A percentile compares a stretch with the other conserved stretches of the same genome.
phyloP scores from a whole-genome alignment of 35 echinoderm and acorn worm genomes.

The Chiridota heheva region DNA sequence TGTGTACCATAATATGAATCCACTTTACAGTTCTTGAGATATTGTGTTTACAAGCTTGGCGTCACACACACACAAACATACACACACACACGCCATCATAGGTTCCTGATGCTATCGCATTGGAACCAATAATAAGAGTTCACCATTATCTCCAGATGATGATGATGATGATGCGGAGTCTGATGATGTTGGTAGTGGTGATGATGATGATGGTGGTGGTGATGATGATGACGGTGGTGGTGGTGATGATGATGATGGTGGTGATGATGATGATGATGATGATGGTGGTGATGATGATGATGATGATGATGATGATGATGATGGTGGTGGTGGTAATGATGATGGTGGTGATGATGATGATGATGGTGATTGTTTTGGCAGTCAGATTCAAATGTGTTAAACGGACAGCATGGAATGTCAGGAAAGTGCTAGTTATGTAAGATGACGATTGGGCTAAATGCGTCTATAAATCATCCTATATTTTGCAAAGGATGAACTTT shows the following conservation, averaged over 20 bases:
- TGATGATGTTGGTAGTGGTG: background rate
- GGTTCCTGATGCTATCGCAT: too few relatives aligned
- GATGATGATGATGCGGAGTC: background rate
- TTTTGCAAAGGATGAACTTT: too few relatives aligned
- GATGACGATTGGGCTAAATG: too few relatives aligned
- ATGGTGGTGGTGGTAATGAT: background rate
- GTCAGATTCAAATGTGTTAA: background rate
- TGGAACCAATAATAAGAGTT: too few relatives aligned
- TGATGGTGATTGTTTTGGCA: background rate
- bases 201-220: background rate
- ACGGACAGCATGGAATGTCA: background rate
- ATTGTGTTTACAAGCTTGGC: too few relatives aligned
- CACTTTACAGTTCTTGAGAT: too few relatives aligned
- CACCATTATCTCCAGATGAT: too few relatives aligned
- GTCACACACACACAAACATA: too few relatives aligned
- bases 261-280: conserved; percentile 7
- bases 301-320: conserved; percentile 4
- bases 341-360: conserved; percentile 1
- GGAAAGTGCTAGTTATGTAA: background rate
- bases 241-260: conserved; percentile 1
- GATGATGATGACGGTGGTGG: background rate
- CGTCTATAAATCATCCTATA: too few relatives aligned
- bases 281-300: background rate
- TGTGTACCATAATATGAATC: too few relatives aligned
- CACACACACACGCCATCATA: too few relatives aligned